Evolutionary conservation across 1,140 invertebrate genomes (phyloP).

Genomic region (Drosophila mauritiana): DNA sequence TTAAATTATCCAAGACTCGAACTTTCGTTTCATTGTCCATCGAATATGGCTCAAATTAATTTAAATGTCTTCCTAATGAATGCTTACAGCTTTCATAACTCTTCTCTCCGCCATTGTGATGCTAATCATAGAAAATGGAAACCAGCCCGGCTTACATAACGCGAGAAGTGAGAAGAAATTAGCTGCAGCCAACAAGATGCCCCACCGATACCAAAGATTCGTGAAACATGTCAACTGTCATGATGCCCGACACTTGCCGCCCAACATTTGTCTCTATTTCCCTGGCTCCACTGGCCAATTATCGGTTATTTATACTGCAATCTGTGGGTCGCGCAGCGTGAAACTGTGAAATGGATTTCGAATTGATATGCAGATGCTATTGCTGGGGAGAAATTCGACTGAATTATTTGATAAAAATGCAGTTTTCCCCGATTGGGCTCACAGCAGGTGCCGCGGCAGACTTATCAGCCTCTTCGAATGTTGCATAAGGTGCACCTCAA

Average conservation of each 20-base stretch:
- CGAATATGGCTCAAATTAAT: conserved; percentile 58
- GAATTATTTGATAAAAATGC: conserved; percentile 39
- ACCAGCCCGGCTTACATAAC: conserved; percentile 31
- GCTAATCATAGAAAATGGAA: conserved; percentile 50
- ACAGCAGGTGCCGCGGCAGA: conserved; percentile 26
- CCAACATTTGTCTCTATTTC: conserved; percentile 10
- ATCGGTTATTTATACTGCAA: conserved; percentile 44
- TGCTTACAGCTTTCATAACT: conserved; percentile 62
- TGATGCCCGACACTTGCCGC: conserved; percentile 38
- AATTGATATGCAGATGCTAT: conserved; percentile 47
- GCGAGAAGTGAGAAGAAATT: conserved; percentile 49
- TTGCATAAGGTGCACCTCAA: conserved; percentile 22
- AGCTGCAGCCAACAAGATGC: conserved; percentile 25
- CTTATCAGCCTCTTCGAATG: not conserved
- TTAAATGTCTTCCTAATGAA: conserved; percentile 77
- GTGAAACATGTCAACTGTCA: conserved; percentile 49
- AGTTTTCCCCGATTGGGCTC: conserved; percentile 22
- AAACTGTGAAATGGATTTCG: conserved; percentile 48
- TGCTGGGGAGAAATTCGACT: conserved; percentile 36
- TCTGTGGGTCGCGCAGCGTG: conserved; percentile 38
- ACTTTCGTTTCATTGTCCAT: conserved; percentile 19
- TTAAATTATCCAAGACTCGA: conserved; percentile 4
- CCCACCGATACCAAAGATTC: conserved; percentile 15
- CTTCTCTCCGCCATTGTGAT: conserved; percentile 37
- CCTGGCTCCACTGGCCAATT: conserved; percentile 18